Evolutionary conservation across 1,140 invertebrate species (phyloP).

Genomic region (Drosophila sproati): DNA sequence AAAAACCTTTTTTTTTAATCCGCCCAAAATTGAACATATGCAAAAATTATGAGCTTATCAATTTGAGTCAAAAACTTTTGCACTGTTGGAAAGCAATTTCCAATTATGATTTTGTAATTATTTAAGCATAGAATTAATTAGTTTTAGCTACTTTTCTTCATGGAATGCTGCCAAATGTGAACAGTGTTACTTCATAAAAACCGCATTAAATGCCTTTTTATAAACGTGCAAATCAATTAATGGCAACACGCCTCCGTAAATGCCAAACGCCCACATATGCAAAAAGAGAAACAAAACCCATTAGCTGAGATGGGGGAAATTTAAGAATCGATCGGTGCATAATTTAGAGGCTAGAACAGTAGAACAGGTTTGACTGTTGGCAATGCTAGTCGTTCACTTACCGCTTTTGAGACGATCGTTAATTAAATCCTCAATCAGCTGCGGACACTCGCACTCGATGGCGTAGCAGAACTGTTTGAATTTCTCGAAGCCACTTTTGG

Average conservation of each 20-base stretch:
- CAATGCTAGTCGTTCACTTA: slow-evolving; percentile 59
- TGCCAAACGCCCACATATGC: slow-evolving; percentile 39
- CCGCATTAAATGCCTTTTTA: slow-evolving; percentile 33
- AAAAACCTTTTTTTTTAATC: too few relatives aligned
- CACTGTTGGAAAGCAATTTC: neutral
- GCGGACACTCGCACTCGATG: slow-evolving; percentile 86
- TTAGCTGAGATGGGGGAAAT: slow-evolving; percentile 64
- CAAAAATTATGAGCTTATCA: too few relatives aligned
- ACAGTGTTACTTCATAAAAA: slow-evolving; percentile 43
- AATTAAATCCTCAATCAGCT: slow-evolving; percentile 86
- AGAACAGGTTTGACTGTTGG: slow-evolving; percentile 52
- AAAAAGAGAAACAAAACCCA: slow-evolving; percentile 52
- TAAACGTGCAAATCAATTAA: slow-evolving; percentile 62
- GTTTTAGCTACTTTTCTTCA: neutral
- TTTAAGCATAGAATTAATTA: neutral
- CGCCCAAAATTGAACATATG: too few relatives aligned
- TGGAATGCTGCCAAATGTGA: slow-evolving; percentile 38
- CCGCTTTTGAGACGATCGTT: slow-evolving; percentile 84
- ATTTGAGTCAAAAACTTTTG: too few relatives aligned
- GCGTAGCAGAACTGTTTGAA: slow-evolving; percentile 86
- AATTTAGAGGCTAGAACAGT: slow-evolving; percentile 68
- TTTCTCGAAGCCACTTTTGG: slow-evolving; percentile 86
- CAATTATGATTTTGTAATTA: neutral
- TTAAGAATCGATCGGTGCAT: slow-evolving; percentile 73
- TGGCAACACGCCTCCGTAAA: slow-evolving; percentile 62